Conservation (phyloP, 2,797 vertebrate species). For the Enteromius argenteus region DNA sequence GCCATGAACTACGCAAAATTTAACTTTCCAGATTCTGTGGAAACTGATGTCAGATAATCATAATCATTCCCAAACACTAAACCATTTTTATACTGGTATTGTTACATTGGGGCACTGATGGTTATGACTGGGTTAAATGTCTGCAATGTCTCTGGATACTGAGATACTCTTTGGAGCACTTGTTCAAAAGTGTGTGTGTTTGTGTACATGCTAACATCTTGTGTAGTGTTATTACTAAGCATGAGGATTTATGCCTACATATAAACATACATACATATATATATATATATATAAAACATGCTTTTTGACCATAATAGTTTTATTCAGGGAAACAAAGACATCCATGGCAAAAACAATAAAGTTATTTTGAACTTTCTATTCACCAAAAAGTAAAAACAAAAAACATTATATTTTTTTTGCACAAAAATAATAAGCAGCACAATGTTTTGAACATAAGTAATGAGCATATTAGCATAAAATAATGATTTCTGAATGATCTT, state of each 20-base stretch:
- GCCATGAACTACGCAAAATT: not conserved
- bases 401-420: no score
- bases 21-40: not conserved
- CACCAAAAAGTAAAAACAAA: no score
- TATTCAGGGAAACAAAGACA: no score
- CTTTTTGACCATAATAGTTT: no score
- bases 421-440: no score
- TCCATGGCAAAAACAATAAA: no score
- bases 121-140: not conserved
- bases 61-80: not conserved
- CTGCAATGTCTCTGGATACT: conserved; percentile 57
- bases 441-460: no score
- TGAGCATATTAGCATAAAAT: no score
- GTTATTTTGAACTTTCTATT: no score
- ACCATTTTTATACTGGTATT: not conserved
- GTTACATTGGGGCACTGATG: conserved; percentile 4
- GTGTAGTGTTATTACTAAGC: not conserved
- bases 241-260: not conserved
- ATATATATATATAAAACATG: no score
- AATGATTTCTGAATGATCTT: no score
- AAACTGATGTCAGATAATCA: not conserved
- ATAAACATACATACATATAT: not conserved
- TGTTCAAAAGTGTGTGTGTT: conserved; percentile 20
- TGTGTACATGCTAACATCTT: not conserved
- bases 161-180: not conserved